A percentile compares a stretch with the other conserved stretches of the same genome.
Evolutionary conservation across 2,113 vertebrate species (phyloP).

Genomic region (Malurus cyaneus): DNA sequence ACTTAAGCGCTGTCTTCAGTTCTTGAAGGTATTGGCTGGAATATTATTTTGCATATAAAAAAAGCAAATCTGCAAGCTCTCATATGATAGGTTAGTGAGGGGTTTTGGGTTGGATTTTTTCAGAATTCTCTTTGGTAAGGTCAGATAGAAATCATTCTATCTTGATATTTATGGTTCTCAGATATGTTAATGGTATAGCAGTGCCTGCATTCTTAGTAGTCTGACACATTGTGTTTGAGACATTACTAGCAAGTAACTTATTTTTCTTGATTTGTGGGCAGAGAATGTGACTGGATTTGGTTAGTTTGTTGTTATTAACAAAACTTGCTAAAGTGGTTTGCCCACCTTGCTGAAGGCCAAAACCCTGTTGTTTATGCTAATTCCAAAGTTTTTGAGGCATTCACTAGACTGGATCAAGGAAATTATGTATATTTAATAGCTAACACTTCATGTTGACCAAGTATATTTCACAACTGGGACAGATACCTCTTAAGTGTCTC

Average conservation of each 20-base stretch:
- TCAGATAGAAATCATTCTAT: neutral
- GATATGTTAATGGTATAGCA: neutral
- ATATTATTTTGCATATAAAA: neutral
- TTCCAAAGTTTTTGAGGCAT: neutral
- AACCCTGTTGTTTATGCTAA: neutral
- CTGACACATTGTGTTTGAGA: neutral
- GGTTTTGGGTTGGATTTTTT: neutral
- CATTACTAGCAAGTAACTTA: neutral
- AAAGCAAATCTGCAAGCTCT: neutral
- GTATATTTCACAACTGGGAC: neutral
- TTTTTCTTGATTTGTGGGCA: neutral
- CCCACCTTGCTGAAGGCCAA: neutral
- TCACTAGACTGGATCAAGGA: neutral
- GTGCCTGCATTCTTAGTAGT: neutral
- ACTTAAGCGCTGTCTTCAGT: neutral
- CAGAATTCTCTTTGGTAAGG: neutral
- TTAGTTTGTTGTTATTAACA: neutral
- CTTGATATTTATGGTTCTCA: neutral
- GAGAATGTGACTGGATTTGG: neutral
- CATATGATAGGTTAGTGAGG: neutral
- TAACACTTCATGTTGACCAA: neutral
- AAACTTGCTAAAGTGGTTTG: neutral
- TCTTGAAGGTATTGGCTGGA: neutral
- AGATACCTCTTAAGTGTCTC: neutral
- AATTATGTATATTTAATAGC: neutral